Base-by-base conservation (phyloP, 2,888 invertebrate species). In the Mayetiola destructor region DNA sequence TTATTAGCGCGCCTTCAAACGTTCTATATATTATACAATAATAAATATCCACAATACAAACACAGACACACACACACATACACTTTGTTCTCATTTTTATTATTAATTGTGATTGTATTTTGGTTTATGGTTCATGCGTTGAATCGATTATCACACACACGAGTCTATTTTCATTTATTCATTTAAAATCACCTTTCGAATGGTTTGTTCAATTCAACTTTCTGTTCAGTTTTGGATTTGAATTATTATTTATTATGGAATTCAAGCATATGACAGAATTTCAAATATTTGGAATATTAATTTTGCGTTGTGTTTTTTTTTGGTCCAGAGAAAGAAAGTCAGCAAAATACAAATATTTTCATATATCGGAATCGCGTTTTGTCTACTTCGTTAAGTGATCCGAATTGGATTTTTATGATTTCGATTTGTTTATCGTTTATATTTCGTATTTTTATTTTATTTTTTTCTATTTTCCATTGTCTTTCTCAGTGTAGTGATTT, bases 401-500 rank as follows among this genome's bases (percentile, higher is more conserved):
- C 10, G 32, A 14, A 48, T 48, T 48, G 48, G 48, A 8, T 23
- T 3, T 1, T 53, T 32, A 10, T 18, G 12, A 42, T 42, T 56
- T 56, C 32, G 18, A 27, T 56, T 56, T 42, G 56, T 42, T 56
- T 32, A 20, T 42, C 35, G 10, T 56, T 48, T 48, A 36, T 54
- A 14, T 54, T 35, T 21, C 6, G 27, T 29, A 12, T 20, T 56
- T 39, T 39, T 56, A 10, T 10, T 5, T 39, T 56, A 32, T 56
- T 42, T 16, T 40, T 56, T 48, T 42, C 32, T 32, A 16, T 27
- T 27, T 57, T 35, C 48, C 27, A 23, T 60, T 61, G 59, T 60
- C 62, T 64, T 62, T 62, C 64, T 65, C 66, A 68, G 67, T 64
- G 68, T 66, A 63, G 62, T 64, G 60, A 64, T 68, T 64, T 69